phyloP scores from a whole-genome alignment of 2,797 vertebrate species.

The Selene dorsalis region DNA sequence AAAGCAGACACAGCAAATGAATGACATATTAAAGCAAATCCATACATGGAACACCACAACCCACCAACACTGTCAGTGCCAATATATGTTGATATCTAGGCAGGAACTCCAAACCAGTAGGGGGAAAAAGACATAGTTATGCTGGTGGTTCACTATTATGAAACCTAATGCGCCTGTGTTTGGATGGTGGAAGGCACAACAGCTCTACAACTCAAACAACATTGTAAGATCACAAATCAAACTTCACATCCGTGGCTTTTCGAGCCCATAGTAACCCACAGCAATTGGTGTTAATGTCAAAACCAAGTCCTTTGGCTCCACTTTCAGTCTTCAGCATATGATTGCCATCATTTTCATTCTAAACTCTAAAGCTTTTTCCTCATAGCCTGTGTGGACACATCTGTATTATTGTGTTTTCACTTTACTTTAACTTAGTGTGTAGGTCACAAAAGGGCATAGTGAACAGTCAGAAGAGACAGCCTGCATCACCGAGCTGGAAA shows the following conservation, averaged over 20 bases:
- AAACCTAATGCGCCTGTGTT: neutral
- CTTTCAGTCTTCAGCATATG: neutral
- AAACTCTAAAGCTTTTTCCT: neutral
- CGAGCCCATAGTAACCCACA: neutral
- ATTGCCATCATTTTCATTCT: neutral
- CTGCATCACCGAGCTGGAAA: neutral
- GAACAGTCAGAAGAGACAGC: neutral
- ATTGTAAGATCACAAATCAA: neutral
- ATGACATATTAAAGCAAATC: slow-evolving; percentile 10
- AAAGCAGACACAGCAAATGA: slow-evolving; percentile 3
- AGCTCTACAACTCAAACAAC: neutral
- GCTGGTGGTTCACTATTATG: neutral
- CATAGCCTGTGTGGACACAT: neutral
- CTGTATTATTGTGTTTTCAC: neutral
- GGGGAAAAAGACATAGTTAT: neutral
- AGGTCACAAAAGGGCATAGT: neutral
- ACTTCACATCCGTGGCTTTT: neutral
- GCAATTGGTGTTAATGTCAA: neutral
- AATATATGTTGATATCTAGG: neutral
- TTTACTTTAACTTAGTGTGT: neutral
- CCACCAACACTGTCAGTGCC: neutral
- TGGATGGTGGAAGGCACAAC: neutral
- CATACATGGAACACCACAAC: neutral
- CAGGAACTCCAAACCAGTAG: neutral
- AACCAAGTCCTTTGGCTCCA: neutral